phyloP scores from a whole-genome alignment of 1,140 invertebrate species.

The Dermatophagoides farinae region DNA sequence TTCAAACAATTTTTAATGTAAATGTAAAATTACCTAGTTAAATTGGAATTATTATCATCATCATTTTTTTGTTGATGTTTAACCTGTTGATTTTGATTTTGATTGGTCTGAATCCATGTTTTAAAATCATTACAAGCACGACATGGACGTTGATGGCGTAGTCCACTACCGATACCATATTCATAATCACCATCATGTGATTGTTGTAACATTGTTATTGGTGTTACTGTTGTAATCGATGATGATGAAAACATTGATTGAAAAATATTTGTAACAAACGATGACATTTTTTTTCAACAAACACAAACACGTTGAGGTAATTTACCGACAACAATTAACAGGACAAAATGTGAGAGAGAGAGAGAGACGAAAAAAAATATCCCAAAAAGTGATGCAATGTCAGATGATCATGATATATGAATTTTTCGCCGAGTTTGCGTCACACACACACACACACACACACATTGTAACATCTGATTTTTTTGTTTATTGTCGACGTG shows the following conservation, averaged over 20 bases:
- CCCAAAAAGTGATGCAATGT: not conserved
- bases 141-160: conserved; percentile 29
- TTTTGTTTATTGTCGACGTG: too few species aligned
- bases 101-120: conserved; percentile 41
- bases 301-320: not conserved
- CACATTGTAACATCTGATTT: too few species aligned
- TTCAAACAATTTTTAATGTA: not conserved
- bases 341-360: not conserved
- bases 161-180: not conserved
- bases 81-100: not conserved
- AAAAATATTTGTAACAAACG: not conserved
- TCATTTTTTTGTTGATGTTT: not conserved
- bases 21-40: not conserved
- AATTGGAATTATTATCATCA: not conserved
- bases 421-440: too few species aligned
- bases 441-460: too few species aligned
- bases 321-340: not conserved
- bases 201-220: not conserved
- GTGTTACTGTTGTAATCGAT: not conserved
- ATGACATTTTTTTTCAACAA: not conserved
- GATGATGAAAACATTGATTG: not conserved
- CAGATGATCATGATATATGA: not conserved
- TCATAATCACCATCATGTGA: conserved; percentile 1
- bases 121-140: conserved; percentile 49
- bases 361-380: not conserved